Evolutionary conservation across 2,797 vertebrate genomes (phyloP).

Genomic region (Bufotes viridis): DNA sequence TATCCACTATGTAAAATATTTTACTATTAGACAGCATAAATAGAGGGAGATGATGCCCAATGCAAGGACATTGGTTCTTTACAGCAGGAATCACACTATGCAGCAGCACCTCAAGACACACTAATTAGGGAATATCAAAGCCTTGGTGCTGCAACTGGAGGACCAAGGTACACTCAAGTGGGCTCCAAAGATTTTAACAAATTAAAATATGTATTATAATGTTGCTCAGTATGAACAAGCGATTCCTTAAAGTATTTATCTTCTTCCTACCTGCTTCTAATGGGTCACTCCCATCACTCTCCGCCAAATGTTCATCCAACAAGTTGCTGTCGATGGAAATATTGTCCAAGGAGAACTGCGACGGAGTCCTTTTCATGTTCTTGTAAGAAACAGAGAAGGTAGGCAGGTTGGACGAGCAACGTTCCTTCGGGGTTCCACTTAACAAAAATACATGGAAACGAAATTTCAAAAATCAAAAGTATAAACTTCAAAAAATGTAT

Average conservation of each 20-base stretch:
- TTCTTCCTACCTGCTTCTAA: constrained; percentile 84
- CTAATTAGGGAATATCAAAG: too few relatives aligned
- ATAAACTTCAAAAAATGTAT: constrained; percentile 42
- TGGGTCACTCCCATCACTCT: constrained; percentile 89
- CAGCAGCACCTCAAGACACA: too few relatives aligned
- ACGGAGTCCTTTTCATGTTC: constrained; percentile 94
- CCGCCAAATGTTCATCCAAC: constrained; percentile 80
- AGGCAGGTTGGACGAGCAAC: constrained; percentile 80
- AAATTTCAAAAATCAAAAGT: constrained; percentile 59
- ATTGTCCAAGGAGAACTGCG: constrained; percentile 92
- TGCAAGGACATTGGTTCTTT: too few relatives aligned
- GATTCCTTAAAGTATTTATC: not conserved
- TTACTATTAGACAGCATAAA: too few relatives aligned
- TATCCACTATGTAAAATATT: too few relatives aligned
- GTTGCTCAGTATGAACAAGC: too few relatives aligned
- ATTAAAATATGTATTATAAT: too few relatives aligned
- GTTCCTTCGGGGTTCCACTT: constrained; percentile 91
- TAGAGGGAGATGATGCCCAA: too few relatives aligned
- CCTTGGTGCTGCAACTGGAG: too few relatives aligned
- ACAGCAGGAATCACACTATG: too few relatives aligned
- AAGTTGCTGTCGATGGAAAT: constrained; percentile 93
- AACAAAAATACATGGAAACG: constrained; percentile 47
- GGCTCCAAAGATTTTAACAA: too few relatives aligned
- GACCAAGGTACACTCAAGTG: too few relatives aligned
- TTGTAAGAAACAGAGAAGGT: constrained; percentile 87